Conservation (phyloP, 2,888 invertebrate species). For the Dynastes tityus region DNA sequence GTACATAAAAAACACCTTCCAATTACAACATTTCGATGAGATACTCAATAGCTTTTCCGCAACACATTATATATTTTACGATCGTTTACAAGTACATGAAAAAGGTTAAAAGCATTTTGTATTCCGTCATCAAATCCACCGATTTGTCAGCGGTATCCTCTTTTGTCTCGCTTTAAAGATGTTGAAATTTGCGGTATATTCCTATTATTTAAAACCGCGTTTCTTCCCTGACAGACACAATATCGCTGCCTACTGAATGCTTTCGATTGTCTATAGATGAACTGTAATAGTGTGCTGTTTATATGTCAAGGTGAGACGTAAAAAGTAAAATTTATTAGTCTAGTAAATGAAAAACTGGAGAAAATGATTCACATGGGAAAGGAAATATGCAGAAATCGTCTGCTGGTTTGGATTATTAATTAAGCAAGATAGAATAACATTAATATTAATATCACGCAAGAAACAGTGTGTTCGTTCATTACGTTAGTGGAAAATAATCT, state of each 20-base stretch:
- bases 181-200: slow-evolving; percentile 1
- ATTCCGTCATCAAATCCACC: background rate
- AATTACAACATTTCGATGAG: no score
- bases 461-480: no score
- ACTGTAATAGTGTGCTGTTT: background rate
- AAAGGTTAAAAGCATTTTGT: background rate
- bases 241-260: slow-evolving; percentile 5
- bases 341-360: background rate
- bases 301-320: slow-evolving; percentile 38
- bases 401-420: no score
- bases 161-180: background rate
- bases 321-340: slow-evolving; percentile 33
- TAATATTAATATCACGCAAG: no score
- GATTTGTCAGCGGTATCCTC: background rate
- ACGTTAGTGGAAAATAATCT: no score
- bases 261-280: background rate
- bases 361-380: slow-evolving; percentile 15
- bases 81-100: background rate
- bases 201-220: background rate
- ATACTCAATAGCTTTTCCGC: background rate
- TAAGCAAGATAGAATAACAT: no score
- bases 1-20: no score
- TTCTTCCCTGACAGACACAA: background rate
- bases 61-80: background rate
- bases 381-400: no score